Evolutionary conservation across 2,113 vertebrate species (phyloP).

Genomic region (Dunckerocampus dactyliophorus): DNA sequence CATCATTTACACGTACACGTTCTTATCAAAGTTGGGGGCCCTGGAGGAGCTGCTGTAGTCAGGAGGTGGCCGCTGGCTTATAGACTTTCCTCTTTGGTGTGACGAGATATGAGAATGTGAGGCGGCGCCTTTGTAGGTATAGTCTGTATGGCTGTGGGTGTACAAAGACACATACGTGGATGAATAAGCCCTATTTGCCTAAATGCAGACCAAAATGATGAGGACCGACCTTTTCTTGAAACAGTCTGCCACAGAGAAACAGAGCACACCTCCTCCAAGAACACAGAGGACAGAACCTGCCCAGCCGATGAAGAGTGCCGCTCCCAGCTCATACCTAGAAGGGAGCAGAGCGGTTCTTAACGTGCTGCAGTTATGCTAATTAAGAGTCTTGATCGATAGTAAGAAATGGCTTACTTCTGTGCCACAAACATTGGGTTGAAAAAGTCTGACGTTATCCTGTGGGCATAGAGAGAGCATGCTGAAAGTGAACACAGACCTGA

Average conservation of each 20-base stretch:
- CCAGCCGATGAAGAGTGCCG: conserved; percentile 80
- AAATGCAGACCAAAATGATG: background rate
- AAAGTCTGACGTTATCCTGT: conserved; percentile 93
- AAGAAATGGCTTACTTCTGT: conserved; percentile 80
- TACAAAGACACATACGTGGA: conserved; percentile 20
- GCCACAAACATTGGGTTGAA: conserved; percentile 88
- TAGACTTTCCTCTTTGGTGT: conserved; percentile 70
- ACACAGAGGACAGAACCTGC: conserved; percentile 73
- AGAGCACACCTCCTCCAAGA: conserved; percentile 70
- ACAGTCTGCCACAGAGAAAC: conserved; percentile 66
- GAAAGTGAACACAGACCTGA: conserved; percentile 88
- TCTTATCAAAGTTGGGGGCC: conserved; percentile 74
- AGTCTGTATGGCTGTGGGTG: conserved; percentile 55
- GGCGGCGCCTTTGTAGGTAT: conserved; percentile 74
- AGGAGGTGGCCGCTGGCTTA: conserved; percentile 56
- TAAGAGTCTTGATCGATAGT: background rate
- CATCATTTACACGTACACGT: conserved; percentile 68
- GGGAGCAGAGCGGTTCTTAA: background rate
- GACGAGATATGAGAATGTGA: conserved; percentile 79
- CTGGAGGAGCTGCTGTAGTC: conserved; percentile 62
- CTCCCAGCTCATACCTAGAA: conserved; percentile 76
- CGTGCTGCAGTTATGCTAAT: background rate
- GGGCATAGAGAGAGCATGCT: conserved; percentile 90
- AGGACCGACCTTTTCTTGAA: conserved; percentile 56
- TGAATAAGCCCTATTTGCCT: background rate